Evolutionary conservation across 2,797 vertebrate species (phyloP).

Genomic region (Macropodus opercularis): DNA sequence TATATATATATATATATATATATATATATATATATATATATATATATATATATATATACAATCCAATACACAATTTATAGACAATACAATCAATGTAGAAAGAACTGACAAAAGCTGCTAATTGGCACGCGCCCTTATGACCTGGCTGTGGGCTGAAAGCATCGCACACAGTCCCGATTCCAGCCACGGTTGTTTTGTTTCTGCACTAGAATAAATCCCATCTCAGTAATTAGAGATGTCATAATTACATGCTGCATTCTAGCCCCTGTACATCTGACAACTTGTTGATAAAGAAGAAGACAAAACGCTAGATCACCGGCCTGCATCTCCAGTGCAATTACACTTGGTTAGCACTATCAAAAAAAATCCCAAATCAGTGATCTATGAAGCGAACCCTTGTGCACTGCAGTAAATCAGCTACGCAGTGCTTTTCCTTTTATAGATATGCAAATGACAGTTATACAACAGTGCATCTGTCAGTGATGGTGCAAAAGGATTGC

Average conservation of each 20-base stretch:
- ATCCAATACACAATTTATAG: not conserved
- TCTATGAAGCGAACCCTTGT: not conserved
- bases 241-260: not conserved
- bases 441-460: conserved; percentile 1
- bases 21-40: too few species aligned
- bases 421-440: not conserved
- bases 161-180: not conserved
- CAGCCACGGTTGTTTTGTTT: not conserved
- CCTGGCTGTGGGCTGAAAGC: not conserved
- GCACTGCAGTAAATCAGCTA: not conserved
- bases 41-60: too few species aligned
- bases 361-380: not conserved
- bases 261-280: not conserved
- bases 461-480: not conserved
- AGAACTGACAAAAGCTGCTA: not conserved
- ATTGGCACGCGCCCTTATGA: not conserved
- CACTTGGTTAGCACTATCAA: not conserved
- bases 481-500: not conserved
- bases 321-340: not conserved
- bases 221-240: not conserved
- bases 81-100: not conserved
- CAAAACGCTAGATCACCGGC: not conserved
- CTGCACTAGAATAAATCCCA: not conserved
- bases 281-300: not conserved
- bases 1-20: too few species aligned